Percentiles rank a stretch among this genome's conserved stretches.
These are phyloP conservation scores for Cyclargus thomasi DNA, from an alignment of 1,140 invertebrate genomes.

Conservation along the genomic window DNA sequence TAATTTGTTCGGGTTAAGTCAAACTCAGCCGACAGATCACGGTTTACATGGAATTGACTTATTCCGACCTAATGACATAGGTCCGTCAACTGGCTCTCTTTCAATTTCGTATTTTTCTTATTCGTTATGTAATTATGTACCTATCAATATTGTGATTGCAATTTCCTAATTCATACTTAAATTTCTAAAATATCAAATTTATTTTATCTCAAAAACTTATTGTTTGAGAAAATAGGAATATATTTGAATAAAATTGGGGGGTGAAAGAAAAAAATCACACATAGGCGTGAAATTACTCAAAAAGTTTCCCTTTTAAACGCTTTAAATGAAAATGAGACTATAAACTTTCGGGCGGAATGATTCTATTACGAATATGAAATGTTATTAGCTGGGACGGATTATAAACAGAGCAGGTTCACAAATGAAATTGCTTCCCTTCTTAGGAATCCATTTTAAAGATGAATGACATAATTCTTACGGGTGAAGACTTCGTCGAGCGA, in stretches of 20 bases:
- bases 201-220: no score
- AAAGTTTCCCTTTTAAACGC: slow-evolving; percentile 71
- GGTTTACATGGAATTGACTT: no score
- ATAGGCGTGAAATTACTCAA: slow-evolving; percentile 57
- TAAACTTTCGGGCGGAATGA: slow-evolving; percentile 72
- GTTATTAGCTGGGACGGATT: slow-evolving; percentile 74
- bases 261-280: neutral
- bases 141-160: no score
- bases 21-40: no score
- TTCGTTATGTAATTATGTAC: no score
- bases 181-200: no score
- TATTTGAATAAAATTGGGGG: neutral
- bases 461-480: slow-evolving; percentile 71
- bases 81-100: no score
- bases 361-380: slow-evolving; percentile 75
- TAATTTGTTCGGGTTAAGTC: no score
- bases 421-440: slow-evolving; percentile 74
- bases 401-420: slow-evolving; percentile 74
- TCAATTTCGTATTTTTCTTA: no score
- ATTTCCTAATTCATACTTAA: no score
- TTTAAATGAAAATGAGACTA: slow-evolving; percentile 73
- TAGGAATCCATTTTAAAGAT: slow-evolving; percentile 74
- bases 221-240: no score
- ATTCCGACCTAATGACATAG: no score
- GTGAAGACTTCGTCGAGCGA: slow-evolving; percentile 63